Percentiles rank a stretch among this genome's conserved stretches.
Evolutionary conservation across 2,797 vertebrate species (phyloP).

Genomic region (Oreochromis grahami): DNA sequence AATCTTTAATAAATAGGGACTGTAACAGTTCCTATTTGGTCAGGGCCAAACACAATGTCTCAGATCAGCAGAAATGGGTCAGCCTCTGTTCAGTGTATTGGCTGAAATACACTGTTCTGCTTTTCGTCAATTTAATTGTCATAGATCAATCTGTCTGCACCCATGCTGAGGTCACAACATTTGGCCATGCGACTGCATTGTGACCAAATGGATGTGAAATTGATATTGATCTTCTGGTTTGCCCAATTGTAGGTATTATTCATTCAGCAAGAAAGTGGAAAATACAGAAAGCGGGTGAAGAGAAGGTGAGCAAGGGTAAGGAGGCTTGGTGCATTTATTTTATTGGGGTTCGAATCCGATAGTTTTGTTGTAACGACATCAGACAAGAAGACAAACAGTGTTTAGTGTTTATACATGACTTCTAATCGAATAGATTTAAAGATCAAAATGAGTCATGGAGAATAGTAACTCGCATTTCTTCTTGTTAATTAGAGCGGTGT

Average conservation of each 20-base stretch:
- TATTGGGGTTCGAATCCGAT: neutral
- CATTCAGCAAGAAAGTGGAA: constrained; percentile 33
- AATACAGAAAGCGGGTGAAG: constrained; percentile 4
- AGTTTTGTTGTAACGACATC: neutral
- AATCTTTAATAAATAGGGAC: neutral
- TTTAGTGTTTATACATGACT: neutral
- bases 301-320: neutral
- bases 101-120: neutral
- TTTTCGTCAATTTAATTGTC: constrained; percentile 26
- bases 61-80: constrained; percentile 8
- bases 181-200: constrained; percentile 22
- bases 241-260: constrained; percentile 35
- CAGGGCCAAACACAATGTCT: constrained; percentile 4
- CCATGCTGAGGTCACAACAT: constrained; percentile 4
- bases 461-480: neutral
- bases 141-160: constrained; percentile 49
- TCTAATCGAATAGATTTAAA: neutral
- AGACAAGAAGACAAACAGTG: neutral
- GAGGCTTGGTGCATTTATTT: neutral
- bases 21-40: neutral
- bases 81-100: neutral
- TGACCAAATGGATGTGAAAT: constrained; percentile 42
- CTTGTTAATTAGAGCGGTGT: neutral
- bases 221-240: constrained; percentile 56
- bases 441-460: neutral